A percentile compares a stretch with the other conserved stretches of the same genome.
Conservation (phyloP, 2,888 invertebrate genomes). For the Drosophila borealis region DNA sequence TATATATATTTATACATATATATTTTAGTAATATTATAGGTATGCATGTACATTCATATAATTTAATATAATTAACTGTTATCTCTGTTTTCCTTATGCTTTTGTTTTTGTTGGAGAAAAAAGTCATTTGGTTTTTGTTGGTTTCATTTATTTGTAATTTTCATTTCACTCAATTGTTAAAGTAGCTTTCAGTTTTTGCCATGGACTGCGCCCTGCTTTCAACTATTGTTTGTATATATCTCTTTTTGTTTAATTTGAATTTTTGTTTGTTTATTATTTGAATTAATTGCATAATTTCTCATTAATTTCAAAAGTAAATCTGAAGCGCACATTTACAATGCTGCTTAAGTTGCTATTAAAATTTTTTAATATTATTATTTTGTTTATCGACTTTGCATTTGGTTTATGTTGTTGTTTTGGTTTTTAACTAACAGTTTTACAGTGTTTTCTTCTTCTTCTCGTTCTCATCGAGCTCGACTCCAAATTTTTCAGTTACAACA, state of each 20-base stretch:
- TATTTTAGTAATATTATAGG: slow-evolving; percentile 22
- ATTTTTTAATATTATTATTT: slow-evolving; percentile 38
- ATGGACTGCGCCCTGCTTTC: slow-evolving; percentile 58
- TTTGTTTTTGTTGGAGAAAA: slow-evolving; percentile 55
- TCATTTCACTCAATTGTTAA: slow-evolving; percentile 59
- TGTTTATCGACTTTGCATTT: slow-evolving; percentile 13
- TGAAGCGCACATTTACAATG: slow-evolving; percentile 81
- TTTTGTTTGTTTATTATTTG: slow-evolving; percentile 14
- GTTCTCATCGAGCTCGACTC: neutral
- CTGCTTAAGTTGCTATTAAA: slow-evolving; percentile 68
- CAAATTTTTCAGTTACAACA: slow-evolving; percentile 34
- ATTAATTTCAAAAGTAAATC: slow-evolving; percentile 64
- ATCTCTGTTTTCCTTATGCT: slow-evolving; percentile 26
- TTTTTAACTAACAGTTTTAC: slow-evolving; percentile 12
- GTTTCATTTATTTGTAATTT: slow-evolving; percentile 52
- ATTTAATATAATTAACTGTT: slow-evolving; percentile 14
- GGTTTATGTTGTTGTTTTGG: slow-evolving; percentile 7
- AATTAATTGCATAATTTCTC: slow-evolving; percentile 22
- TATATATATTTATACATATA: slow-evolving; percentile 19
- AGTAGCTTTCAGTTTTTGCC: slow-evolving; percentile 62
- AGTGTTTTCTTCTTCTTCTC: neutral
- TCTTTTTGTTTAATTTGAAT: slow-evolving; percentile 22
- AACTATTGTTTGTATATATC: slow-evolving; percentile 47
- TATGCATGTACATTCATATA: slow-evolving; percentile 7
- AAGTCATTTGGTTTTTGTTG: slow-evolving; percentile 61